Percentiles rank a stretch among this genome's conserved stretches.
Evolutionary conservation across 1,140 invertebrate genomes (phyloP).

Genomic region (Drosophila lacteicornis): DNA sequence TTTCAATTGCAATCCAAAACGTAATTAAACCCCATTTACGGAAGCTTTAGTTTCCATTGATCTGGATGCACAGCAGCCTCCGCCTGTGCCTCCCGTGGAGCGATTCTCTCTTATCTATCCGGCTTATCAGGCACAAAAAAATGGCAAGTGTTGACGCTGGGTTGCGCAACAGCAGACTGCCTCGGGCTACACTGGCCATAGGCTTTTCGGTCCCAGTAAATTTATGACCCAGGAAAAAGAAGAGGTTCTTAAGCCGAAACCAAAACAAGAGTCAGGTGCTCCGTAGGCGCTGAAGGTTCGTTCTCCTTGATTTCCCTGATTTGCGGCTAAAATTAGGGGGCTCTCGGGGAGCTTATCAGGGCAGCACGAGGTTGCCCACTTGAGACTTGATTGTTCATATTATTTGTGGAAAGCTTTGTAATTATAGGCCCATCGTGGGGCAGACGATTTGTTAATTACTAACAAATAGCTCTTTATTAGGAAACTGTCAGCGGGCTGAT

Average conservation of each 20-base stretch:
- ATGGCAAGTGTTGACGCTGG: constrained; percentile 25
- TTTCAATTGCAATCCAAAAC: constrained; percentile 27
- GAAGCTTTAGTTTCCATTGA: constrained; percentile 27
- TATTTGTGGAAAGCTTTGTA: constrained; percentile 40
- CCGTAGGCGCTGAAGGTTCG: constrained; percentile 7
- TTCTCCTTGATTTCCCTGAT: constrained; percentile 13
- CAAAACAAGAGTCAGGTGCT: constrained; percentile 5
- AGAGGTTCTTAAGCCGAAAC: not conserved
- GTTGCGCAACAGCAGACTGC: constrained; percentile 39
- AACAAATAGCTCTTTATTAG: not conserved
- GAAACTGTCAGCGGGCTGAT: constrained; percentile 3
- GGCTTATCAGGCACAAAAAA: constrained; percentile 35
- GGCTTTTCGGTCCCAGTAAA: constrained; percentile 7
- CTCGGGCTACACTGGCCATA: constrained; percentile 5
- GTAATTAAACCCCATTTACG: constrained; percentile 67
- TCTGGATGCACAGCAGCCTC: constrained; percentile 10
- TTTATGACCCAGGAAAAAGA: constrained; percentile 16
- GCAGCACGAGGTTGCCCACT: constrained; percentile 33
- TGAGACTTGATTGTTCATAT: constrained; percentile 39
- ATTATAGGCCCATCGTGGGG: constrained; percentile 11
- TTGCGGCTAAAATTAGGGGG: constrained; percentile 8
- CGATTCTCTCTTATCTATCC: constrained; percentile 31
- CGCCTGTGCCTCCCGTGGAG: not conserved
- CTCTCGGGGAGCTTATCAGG: constrained; percentile 21
- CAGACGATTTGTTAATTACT: constrained; percentile 27